Conservation (phyloP, 2,797 vertebrate genomes). For the Rhinella marina region DNA sequence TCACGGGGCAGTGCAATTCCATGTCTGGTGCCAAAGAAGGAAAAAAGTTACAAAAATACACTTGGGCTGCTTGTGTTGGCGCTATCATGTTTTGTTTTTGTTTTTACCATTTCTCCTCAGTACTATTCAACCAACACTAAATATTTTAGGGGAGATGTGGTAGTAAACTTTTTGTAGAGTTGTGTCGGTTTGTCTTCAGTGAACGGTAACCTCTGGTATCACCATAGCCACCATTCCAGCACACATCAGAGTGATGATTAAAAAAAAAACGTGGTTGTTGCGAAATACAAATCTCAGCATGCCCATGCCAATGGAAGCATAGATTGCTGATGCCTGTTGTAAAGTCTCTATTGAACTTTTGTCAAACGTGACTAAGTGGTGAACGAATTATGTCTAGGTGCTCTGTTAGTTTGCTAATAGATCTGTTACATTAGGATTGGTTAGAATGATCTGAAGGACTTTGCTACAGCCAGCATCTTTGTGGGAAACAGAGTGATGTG, state of each 20-base stretch:
- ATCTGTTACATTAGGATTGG: neutral
- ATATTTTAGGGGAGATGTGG: conserved; percentile 28
- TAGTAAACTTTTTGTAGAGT: conserved; percentile 16
- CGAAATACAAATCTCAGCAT: neutral
- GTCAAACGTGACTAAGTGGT: conserved; percentile 4
- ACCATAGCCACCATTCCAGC: neutral
- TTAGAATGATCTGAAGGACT: neutral
- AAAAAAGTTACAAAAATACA: conserved; percentile 34
- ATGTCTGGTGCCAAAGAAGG: conserved; percentile 61
- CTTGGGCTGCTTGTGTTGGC: conserved; percentile 41
- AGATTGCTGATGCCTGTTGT: conserved; percentile 15
- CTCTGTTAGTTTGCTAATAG: neutral
- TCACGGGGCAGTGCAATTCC: conserved; percentile 50
- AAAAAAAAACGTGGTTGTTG: neutral
- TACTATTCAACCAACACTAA: conserved; percentile 32
- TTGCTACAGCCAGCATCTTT: conserved; percentile 24
- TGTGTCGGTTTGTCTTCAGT: conserved; percentile 20
- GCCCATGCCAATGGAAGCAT: neutral
- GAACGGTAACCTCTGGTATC: conserved; percentile 17
- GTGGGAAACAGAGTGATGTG: conserved; percentile 50
- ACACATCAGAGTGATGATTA: neutral
- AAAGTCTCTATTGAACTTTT: neutral
- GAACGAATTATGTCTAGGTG: neutral
- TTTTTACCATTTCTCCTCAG: conserved; percentile 25
- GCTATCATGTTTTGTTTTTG: conserved; percentile 6